Evolutionary conservation across 2,113 vertebrate genomes (phyloP), one percentile per base, ranked within the genome.

Genomic region (Percopsis transmontana): DNA sequence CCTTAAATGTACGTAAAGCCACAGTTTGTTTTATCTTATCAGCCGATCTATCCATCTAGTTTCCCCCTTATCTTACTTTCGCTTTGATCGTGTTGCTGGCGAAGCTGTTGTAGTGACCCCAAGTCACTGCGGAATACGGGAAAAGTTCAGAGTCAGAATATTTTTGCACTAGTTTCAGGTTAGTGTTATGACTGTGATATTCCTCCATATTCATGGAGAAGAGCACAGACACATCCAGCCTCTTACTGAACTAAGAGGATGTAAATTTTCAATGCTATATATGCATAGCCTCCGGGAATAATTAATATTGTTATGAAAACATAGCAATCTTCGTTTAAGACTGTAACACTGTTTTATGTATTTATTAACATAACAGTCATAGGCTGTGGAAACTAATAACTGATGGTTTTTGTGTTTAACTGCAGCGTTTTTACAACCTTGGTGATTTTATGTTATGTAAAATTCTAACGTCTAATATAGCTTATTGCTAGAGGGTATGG

Each of bases 21-120:
- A 57, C 59, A 57, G 76, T 72, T 67, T 86, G 39, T 74, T 81
- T 65, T 42, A 74, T 79, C 72, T 82, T 66, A 83, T 88, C 76
- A 52, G 62, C n/a, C 56, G 3, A 56, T 65, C 18, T 47, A 51
- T 72, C 58, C 1, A 2, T 66, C 72, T 62, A 20, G 50, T 56
- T 62, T 65, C 72, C 61, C 9, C 5, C 50, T 42, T 40, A 24
- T 67, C 50, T 44, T 53, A 40, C 3, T 24, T 48, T 72, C 58
- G 10, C 55, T 70, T 54, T 4, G 45, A 65, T 67, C 20, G 1
- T 39, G 66, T 71, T 14, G 6, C 51, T 51, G 41, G 52, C 57
- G 64, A 39, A 11, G 61, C 23, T 42, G 20, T 53, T 64, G 41
- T 41, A 74, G 65, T 70, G 2, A 47, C 57, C 42, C 48, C 54